These are phyloP conservation scores for Chloropsis cyanopogon DNA, from an alignment of 2,113 vertebrate genomes.

Conservation along the genomic window DNA sequence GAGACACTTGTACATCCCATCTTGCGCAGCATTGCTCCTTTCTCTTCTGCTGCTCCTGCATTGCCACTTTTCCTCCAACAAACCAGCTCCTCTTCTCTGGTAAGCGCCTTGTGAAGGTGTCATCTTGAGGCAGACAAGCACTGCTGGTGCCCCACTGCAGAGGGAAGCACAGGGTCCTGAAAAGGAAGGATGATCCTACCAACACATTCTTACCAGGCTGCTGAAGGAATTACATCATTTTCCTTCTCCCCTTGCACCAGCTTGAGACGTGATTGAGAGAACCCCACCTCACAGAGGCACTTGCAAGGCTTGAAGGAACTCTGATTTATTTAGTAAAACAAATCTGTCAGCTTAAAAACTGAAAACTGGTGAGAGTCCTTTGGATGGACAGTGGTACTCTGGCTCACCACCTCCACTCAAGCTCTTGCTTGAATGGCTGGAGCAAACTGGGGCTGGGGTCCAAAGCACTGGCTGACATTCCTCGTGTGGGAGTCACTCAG, in stretches of 20 bases:
- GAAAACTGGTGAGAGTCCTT: neutral
- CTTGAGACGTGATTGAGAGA: neutral
- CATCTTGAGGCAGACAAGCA: neutral
- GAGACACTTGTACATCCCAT: neutral
- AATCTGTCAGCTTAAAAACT: neutral
- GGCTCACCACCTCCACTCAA: accelerated
- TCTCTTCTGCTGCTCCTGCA: neutral
- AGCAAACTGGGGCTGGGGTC: neutral
- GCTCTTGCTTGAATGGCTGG: neutral
- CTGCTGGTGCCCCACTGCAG: neutral
- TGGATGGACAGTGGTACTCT: neutral
- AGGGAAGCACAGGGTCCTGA: neutral
- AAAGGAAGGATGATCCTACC: neutral
- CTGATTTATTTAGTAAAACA: neutral
- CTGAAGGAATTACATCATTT: neutral
- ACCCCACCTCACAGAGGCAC: neutral
- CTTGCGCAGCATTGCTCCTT: neutral
- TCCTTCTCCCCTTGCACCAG: neutral
- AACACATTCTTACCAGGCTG: neutral
- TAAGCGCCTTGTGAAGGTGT: neutral
- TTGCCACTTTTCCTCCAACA: neutral
- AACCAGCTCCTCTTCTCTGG: neutral
- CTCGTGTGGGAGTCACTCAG: neutral
- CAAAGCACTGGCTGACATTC: neutral
- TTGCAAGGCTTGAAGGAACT: neutral